Conservation (phyloP, 2,113 vertebrate species). For the Oryzias curvinotus region DNA sequence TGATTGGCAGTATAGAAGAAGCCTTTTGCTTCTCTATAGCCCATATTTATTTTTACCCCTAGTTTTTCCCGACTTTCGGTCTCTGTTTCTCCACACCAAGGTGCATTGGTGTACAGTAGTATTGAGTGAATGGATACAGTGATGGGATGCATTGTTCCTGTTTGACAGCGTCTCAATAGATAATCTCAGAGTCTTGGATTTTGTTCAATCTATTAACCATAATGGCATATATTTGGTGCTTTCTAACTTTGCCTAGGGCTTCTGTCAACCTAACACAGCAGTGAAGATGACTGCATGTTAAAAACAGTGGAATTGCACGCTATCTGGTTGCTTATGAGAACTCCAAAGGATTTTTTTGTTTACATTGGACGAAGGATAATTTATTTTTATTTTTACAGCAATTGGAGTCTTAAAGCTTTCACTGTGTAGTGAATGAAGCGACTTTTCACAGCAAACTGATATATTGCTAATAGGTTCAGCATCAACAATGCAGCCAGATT, state of each 20-base stretch:
- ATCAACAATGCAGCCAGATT: conserved; percentile 16
- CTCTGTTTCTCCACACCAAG: conserved; percentile 46
- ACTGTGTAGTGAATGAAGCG: conserved; percentile 18
- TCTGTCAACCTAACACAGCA: conserved; percentile 65
- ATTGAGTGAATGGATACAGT: conserved; percentile 48
- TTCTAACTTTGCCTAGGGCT: conserved; percentile 77
- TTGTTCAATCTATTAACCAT: conserved; percentile 73
- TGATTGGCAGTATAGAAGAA: conserved; percentile 43
- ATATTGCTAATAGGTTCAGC: neutral
- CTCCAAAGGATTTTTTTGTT: conserved; percentile 73
- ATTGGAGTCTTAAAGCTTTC: conserved; percentile 37
- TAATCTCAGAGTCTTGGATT: conserved; percentile 76
- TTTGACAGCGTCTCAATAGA: conserved; percentile 73
- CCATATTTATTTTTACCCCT: conserved; percentile 68
- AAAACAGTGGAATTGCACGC: conserved; percentile 49
- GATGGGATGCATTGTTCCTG: conserved; percentile 64
- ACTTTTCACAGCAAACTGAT: conserved; percentile 35
- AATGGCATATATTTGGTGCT: conserved; percentile 76
- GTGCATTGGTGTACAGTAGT: conserved; percentile 64
- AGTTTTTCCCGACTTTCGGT: conserved; percentile 8
- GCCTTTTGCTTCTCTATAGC: conserved; percentile 65
- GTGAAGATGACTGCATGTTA: conserved; percentile 67
- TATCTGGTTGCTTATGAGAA: conserved; percentile 54
- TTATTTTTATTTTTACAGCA: conserved; percentile 49
- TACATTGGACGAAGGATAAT: conserved; percentile 58